These are phyloP conservation scores for Eufriesea mexicana DNA, from an alignment of 1,140 invertebrate species.

Conservation along the genomic window DNA sequence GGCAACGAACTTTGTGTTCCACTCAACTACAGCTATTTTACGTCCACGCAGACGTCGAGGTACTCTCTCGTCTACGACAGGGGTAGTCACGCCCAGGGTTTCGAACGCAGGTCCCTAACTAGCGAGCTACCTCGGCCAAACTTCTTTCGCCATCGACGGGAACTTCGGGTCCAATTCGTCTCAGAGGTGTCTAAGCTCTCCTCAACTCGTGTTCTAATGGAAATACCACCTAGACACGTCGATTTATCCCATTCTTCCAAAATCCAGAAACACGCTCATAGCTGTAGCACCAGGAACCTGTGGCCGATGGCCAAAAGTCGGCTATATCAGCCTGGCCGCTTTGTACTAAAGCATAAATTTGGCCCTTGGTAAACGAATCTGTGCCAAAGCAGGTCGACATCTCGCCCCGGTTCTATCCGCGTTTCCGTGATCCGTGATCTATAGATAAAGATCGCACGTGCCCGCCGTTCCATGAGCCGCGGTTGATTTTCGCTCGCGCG, in stretches of 20 bases:
- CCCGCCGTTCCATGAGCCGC: slow-evolving; percentile 1
- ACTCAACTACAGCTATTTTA: slow-evolving; percentile 40
- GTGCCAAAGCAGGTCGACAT: slow-evolving; percentile 56
- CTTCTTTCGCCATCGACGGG: neutral
- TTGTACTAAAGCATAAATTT: slow-evolving; percentile 62
- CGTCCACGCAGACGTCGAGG: slow-evolving; percentile 31
- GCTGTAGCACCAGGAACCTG: neutral
- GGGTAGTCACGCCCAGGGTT: neutral
- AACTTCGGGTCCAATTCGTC: too few species aligned
- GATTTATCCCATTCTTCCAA: neutral
- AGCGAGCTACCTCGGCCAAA: neutral
- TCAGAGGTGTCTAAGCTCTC: neutral
- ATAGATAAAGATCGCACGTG: slow-evolving; percentile 45
- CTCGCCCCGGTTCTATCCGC: slow-evolving; percentile 12
- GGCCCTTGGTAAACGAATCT: slow-evolving; percentile 50
- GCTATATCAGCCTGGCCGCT: neutral
- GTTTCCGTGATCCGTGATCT: slow-evolving; percentile 35
- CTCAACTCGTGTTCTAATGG: too few species aligned
- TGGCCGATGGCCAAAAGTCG: slow-evolving; percentile 24
- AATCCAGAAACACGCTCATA: too few species aligned
- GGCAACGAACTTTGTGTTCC: slow-evolving; percentile 59
- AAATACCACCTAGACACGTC: too few species aligned
- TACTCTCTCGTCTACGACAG: slow-evolving; percentile 23
- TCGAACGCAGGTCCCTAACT: neutral
- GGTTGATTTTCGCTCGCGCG: neutral